Conservation (phyloP, 1,140 invertebrate species). For the Eumaeus atala region DNA sequence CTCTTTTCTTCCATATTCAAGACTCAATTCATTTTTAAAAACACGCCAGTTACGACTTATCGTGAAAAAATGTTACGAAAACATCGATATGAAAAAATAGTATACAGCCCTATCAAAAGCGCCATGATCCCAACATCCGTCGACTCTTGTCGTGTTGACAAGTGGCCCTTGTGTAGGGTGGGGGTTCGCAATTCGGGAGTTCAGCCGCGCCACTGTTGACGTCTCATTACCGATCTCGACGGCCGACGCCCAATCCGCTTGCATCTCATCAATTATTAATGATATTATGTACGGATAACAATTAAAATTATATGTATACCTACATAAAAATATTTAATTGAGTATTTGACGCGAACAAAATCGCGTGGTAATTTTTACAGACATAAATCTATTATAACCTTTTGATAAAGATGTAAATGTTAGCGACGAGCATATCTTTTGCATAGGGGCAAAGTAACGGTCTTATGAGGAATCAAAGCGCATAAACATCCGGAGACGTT, state of each 20-base stretch:
- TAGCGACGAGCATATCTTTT: too few relatives aligned
- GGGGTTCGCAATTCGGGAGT: constrained; percentile 17
- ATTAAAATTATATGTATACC: neutral
- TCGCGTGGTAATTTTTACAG: too few relatives aligned
- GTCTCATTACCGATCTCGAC: constrained; percentile 11
- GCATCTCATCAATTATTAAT: constrained; percentile 2
- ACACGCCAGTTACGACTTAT: neutral
- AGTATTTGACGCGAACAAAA: too few relatives aligned
- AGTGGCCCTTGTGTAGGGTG: constrained; percentile 20
- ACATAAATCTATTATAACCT: too few relatives aligned
- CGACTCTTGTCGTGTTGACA: constrained; percentile 21
- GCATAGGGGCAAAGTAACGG: too few relatives aligned
- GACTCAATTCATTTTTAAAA: neutral
- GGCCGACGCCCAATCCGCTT: neutral
- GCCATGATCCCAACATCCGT: constrained; percentile 18
- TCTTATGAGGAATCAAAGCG: too few relatives aligned
- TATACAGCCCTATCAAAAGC: constrained; percentile 13
- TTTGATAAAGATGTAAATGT: too few relatives aligned
- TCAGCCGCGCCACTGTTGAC: constrained; percentile 13
- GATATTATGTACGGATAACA: constrained; percentile 4
- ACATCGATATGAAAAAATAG: neutral
- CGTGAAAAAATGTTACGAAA: neutral
- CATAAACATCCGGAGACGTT: too few relatives aligned
- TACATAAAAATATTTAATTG: too few relatives aligned
- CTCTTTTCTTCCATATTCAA: too few relatives aligned